phyloP scores from a whole-genome alignment of 2,888 invertebrate genomes.

The Acanthopleura granulata region DNA sequence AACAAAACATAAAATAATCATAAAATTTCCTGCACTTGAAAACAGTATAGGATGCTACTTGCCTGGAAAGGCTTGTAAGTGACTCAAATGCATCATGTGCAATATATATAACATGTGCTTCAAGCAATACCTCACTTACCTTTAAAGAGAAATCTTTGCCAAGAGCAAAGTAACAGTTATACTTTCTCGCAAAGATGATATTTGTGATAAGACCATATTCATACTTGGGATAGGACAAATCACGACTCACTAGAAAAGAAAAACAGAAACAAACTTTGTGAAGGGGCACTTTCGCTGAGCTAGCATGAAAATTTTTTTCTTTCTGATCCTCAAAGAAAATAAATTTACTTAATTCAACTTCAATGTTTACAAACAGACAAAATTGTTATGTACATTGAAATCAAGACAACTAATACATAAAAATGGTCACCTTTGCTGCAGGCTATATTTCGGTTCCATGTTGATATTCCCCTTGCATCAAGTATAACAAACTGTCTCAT shows the following conservation, averaged over 20 bases:
- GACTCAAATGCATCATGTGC: no score
- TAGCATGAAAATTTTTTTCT: no score
- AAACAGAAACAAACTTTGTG: background rate
- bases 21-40: no score
- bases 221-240: conserved; percentile 62
- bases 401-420: background rate
- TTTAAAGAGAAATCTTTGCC: conserved; percentile 65
- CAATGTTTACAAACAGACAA: background rate
- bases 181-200: conserved; percentile 62
- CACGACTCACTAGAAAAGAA: conserved; percentile 50
- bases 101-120: no score
- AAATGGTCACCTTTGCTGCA: conserved; percentile 43
- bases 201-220: conserved; percentile 62
- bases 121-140: conserved; percentile 40
- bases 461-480: conserved; percentile 65
- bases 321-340: no score
- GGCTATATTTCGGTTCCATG: conserved; percentile 58
- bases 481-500: conserved; percentile 64
- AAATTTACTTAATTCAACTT: no score
- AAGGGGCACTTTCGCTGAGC: no score
- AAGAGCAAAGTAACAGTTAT: conserved; percentile 68
- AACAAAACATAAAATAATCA: no score
- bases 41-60: no score
- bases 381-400: background rate
- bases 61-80: no score